Percentiles rank a stretch among this genome's conserved stretches.
These are phyloP conservation scores for Epizoanthus fatuus DNA, from an alignment of 92 coral and sea anemone genomes.

Conservation along the genomic window DNA sequence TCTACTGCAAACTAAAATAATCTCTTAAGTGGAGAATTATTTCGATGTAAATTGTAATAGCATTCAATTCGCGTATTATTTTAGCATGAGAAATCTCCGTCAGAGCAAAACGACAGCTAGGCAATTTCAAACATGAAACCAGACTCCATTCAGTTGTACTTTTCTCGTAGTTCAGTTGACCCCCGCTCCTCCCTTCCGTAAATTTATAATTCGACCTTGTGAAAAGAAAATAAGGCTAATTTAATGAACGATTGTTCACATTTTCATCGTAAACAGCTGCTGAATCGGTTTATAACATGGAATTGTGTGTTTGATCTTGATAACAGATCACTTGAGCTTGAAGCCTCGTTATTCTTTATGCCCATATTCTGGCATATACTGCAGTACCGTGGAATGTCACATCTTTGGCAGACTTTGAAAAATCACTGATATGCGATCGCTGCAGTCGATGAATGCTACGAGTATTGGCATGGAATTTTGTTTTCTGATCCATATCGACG, in stretches of 20 bases:
- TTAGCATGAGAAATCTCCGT: neutral
- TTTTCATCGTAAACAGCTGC: constrained; percentile 2
- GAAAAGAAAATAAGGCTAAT: neutral
- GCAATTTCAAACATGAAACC: neutral
- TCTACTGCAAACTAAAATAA: neutral
- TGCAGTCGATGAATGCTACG: constrained; percentile 2
- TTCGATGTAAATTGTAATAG: neutral
- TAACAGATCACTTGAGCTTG: neutral
- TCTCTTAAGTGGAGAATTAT: neutral
- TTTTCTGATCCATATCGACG: constrained; percentile 27
- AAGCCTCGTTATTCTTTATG: too few species aligned
- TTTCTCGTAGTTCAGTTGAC: neutral
- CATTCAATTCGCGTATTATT: neutral
- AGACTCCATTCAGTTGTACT: constrained; percentile 2
- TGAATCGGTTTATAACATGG: neutral
- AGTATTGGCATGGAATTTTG: constrained; percentile 10
- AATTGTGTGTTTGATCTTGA: neutral
- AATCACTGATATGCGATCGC: constrained; percentile 13
- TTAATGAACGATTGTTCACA: constrained; percentile 16
- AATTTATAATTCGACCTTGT: constrained; percentile 12
- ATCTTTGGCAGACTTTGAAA: neutral
- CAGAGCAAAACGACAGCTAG: too few species aligned
- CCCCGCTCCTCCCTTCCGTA: neutral
- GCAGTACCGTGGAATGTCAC: too few species aligned
- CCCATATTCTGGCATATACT: too few species aligned